These are phyloP conservation scores for Peromyscus eremicus DNA, from an alignment of 2,797 vertebrate genomes.

Conservation along the genomic window DNA sequence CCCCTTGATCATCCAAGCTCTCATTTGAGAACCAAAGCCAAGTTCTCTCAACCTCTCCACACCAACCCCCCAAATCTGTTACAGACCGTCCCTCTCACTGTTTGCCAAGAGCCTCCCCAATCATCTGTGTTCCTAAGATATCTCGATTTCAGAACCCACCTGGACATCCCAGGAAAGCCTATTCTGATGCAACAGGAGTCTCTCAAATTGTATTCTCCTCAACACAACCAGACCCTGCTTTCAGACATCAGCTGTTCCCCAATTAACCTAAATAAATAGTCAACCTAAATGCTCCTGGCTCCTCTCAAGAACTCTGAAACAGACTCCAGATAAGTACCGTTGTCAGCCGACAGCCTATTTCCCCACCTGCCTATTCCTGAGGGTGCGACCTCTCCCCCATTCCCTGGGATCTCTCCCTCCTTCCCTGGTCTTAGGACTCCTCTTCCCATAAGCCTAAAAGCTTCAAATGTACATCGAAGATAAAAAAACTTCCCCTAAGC, in stretches of 20 bases:
- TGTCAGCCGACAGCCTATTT: neutral
- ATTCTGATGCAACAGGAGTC: neutral
- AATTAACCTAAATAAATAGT: neutral
- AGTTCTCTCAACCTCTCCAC: neutral
- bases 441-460: neutral
- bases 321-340: neutral
- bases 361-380: neutral
- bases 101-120: neutral
- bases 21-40: neutral
- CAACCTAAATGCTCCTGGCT: neutral
- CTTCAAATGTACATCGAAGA: neutral
- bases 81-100: neutral
- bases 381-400: neutral
- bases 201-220: neutral
- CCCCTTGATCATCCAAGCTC: neutral
- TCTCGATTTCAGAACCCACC: neutral
- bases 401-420: neutral
- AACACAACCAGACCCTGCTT: neutral
- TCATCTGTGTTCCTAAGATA: neutral
- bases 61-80: neutral
- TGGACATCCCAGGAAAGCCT: neutral
- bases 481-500: neutral
- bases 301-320: neutral
- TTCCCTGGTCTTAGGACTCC: neutral
- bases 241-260: neutral